Percentiles rank a stretch among this genome's conserved stretches.
These are phyloP conservation scores for Melanargia galathea DNA, from an alignment of 2,888 invertebrate species.

Conservation along the genomic window DNA sequence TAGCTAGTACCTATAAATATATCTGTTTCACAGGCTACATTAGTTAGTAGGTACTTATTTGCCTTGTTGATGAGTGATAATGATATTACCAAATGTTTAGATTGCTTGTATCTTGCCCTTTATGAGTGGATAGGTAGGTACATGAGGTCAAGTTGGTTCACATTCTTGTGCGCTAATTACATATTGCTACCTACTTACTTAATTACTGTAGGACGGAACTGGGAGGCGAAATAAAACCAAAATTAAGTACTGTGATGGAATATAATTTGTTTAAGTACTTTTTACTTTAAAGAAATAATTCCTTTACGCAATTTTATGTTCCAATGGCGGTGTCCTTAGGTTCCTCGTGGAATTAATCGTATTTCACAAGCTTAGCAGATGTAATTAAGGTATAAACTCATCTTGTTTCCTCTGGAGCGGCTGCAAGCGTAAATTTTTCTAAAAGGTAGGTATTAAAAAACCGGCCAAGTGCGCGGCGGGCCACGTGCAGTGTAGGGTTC, in stretches of 20 bases:
- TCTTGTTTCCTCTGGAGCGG: too few species aligned
- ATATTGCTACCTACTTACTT: too few species aligned
- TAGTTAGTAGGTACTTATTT: background rate
- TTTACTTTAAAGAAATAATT: background rate
- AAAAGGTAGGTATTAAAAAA: too few species aligned
- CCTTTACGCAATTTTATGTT: background rate
- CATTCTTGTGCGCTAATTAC: background rate
- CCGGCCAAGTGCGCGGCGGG: too few species aligned
- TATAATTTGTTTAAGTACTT: background rate
- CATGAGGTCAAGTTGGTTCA: constrained; percentile 1
- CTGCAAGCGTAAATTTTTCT: too few species aligned
- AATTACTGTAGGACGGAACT: background rate
- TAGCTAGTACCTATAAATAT: background rate
- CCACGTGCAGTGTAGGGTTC: too few species aligned
- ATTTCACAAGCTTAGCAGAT: too few species aligned
- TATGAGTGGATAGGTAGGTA: background rate
- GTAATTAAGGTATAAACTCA: too few species aligned
- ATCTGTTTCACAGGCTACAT: too few species aligned
- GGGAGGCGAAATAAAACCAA: constrained; percentile 2
- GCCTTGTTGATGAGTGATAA: constrained; percentile 16
- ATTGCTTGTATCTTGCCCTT: constrained; percentile 8
- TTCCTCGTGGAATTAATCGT: too few species aligned
- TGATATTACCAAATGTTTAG: constrained; percentile 3
- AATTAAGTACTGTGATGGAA: too few species aligned
- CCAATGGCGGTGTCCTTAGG: too few species aligned